phyloP scores from a whole-genome alignment of 2,888 invertebrate species.

The Acleris laterana region DNA sequence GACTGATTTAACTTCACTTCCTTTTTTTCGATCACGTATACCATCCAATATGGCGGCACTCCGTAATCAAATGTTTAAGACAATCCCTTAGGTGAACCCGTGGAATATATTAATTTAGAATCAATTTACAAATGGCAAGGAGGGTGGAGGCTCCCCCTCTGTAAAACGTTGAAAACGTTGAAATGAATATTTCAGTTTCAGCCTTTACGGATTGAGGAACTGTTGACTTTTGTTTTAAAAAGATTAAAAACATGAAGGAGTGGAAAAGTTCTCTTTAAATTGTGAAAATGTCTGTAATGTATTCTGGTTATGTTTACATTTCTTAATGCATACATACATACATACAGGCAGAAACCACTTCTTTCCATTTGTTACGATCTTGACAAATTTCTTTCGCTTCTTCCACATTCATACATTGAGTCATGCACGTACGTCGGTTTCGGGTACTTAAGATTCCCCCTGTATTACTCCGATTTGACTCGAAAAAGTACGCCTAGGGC shows the following conservation, averaged over 20 bases:
- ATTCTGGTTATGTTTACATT: too few species aligned
- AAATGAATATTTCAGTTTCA: conserved; percentile 54
- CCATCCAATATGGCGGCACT: conserved; percentile 30
- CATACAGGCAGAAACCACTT: too few species aligned
- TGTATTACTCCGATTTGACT: too few species aligned
- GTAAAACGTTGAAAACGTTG: conserved; percentile 63
- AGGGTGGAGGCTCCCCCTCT: conserved; percentile 41
- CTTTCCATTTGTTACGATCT: too few species aligned
- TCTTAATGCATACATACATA: too few species aligned
- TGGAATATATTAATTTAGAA: conserved; percentile 67
- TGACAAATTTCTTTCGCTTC: too few species aligned
- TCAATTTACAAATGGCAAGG: conserved; percentile 70
- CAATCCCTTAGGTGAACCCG: conserved; percentile 54
- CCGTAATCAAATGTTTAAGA: conserved; percentile 46
- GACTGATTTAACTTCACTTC: conserved; percentile 29
- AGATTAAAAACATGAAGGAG: not conserved
- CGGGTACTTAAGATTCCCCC: too few species aligned
- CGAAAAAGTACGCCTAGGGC: too few species aligned
- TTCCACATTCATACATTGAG: too few species aligned
- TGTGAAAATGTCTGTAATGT: not conserved
- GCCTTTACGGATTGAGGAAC: conserved; percentile 30
- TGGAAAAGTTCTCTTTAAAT: not conserved
- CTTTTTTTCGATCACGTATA: conserved; percentile 27
- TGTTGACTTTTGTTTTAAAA: conserved; percentile 24
- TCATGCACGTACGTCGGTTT: too few species aligned